phyloP scores from a whole-genome alignment of 2,888 invertebrate genomes.

The Athripsodes cinereus region DNA sequence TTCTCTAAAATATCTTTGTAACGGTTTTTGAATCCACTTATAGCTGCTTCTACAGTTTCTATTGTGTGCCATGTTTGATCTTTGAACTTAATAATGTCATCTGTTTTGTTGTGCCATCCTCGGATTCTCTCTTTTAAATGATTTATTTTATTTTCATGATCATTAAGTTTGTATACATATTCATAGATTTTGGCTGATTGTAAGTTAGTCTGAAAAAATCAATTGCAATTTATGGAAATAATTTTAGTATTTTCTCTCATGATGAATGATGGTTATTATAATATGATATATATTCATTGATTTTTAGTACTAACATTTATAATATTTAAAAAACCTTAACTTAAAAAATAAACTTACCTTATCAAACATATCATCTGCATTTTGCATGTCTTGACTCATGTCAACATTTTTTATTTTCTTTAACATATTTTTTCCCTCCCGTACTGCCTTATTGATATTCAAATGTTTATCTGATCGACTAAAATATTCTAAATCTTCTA shows the following conservation, averaged over 20 bases:
- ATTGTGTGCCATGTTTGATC: conserved; percentile 45
- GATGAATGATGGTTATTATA: background rate
- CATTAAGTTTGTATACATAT: conserved; percentile 39
- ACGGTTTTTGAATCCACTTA: conserved; percentile 43
- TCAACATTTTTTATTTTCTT: conserved; percentile 40
- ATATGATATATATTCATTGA: background rate
- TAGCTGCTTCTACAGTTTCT: conserved; percentile 45
- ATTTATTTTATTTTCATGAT: conserved; percentile 34
- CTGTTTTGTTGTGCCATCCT: conserved; percentile 40
- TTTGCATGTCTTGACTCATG: conserved; percentile 39
- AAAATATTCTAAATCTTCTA: conserved; percentile 47
- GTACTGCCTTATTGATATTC: conserved; percentile 43
- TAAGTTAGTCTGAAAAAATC: conserved; percentile 38
- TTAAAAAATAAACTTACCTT: conserved; percentile 33
- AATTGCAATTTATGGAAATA: background rate
- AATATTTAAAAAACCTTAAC: no score
- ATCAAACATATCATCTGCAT: conserved; percentile 42
- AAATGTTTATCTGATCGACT: conserved; percentile 44
- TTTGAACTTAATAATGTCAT: conserved; percentile 43
- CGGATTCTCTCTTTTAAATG: conserved; percentile 33
- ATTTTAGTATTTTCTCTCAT: no score
- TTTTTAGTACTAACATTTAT: no score
- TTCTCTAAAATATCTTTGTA: conserved; percentile 37
- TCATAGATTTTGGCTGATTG: conserved; percentile 44
- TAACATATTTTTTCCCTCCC: conserved; percentile 42